phyloP scores from a whole-genome alignment of 2,113 vertebrate species.

The Phaethon lepturus region DNA sequence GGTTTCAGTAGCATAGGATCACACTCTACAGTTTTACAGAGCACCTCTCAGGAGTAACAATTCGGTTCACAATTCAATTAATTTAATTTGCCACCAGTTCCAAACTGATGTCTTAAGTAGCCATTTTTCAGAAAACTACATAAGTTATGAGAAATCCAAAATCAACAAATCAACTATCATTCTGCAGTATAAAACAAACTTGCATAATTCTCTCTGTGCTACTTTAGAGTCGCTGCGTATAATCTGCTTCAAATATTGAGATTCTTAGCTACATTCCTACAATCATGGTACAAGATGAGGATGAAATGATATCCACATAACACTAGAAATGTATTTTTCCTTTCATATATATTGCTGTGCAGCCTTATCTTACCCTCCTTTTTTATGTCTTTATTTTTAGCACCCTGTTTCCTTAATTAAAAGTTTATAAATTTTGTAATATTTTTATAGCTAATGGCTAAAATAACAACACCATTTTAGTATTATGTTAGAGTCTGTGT shows the following conservation, averaged over 20 bases:
- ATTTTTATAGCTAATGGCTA: slow-evolving; percentile 68
- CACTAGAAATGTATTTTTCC: not conserved
- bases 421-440: slow-evolving; percentile 37
- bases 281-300: fast-evolving
- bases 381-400: slow-evolving; percentile 38
- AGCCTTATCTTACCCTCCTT: not conserved
- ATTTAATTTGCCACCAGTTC: slow-evolving; percentile 43
- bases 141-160: not conserved
- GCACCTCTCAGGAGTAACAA: slow-evolving; percentile 32
- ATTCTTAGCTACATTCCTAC: not conserved
- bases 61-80: slow-evolving; percentile 29
- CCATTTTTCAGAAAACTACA: not conserved
- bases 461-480: slow-evolving; percentile 57
- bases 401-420: slow-evolving; percentile 22
- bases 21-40: slow-evolving; percentile 15
- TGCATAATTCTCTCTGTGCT: not conserved
- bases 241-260: not conserved
- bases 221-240: slow-evolving; percentile 1
- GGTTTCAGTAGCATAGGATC: slow-evolving; percentile 19
- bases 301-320: not conserved
- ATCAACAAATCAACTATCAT: not conserved
- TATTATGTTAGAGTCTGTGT: not conserved
- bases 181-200: not conserved
- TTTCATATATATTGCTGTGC: not conserved
- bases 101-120: not conserved